phyloP scores from a whole-genome alignment of 2,113 vertebrate species.

The Orcinus orca region DNA sequence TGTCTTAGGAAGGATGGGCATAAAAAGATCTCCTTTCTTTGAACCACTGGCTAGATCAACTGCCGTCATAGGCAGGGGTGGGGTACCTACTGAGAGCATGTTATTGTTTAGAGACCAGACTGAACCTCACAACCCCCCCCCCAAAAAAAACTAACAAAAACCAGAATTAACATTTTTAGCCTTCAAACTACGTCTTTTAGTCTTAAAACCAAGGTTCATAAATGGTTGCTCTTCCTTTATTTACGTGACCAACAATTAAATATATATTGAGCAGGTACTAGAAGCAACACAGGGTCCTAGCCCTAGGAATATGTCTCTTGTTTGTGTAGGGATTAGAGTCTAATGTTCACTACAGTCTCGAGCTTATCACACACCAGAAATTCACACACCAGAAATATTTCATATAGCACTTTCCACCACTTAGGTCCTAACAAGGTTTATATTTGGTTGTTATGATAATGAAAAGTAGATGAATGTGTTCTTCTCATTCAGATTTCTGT shows the following conservation, averaged over 20 bases:
- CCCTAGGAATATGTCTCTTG: background rate
- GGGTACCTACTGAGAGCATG: background rate
- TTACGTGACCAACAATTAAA: background rate
- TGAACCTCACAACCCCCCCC: background rate
- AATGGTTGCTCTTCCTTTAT: background rate
- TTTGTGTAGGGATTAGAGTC: background rate
- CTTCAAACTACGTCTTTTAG: background rate
- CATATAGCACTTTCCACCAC: background rate
- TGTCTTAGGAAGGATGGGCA: background rate
- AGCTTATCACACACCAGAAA: background rate
- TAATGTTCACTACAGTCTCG: background rate
- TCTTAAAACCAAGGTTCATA: background rate
- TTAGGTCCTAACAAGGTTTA: rapidly evolving
- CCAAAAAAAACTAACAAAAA: background rate
- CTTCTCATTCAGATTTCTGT: background rate
- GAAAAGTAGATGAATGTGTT: background rate
- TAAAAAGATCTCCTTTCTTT: background rate
- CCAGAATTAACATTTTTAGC: background rate
- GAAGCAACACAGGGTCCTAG: background rate
- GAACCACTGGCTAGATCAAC: background rate
- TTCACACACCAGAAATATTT: background rate
- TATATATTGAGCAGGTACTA: background rate
- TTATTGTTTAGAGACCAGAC: background rate
- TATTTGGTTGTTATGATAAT: background rate
- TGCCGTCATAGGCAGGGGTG: rapidly evolving